A percentile compares a stretch with the other conserved stretches of the same genome.
phyloP scores from a whole-genome alignment of 2,797 vertebrate genomes.

The Rhinichthys osculus region DNA sequence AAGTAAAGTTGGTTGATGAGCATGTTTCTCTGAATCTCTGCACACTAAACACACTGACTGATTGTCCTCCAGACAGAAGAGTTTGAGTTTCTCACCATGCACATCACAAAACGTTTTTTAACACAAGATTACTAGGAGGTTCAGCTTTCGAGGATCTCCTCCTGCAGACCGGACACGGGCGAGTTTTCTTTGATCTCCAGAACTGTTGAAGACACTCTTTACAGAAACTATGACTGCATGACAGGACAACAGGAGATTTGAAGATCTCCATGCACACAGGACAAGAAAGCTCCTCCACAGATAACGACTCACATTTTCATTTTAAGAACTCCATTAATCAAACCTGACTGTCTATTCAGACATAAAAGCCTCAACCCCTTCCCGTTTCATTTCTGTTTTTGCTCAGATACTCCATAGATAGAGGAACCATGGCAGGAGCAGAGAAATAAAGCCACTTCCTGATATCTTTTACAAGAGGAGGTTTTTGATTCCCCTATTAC shows the following conservation, averaged over 20 bases:
- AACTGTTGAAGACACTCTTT: constrained; percentile 2
- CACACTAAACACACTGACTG: constrained; percentile 10
- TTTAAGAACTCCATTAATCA: background rate
- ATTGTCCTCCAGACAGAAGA: constrained; percentile 16
- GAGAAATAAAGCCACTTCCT: background rate
- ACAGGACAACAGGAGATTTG: background rate
- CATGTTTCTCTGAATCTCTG: constrained; percentile 9
- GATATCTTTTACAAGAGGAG: background rate
- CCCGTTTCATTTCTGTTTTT: background rate
- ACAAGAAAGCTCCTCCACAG: constrained; percentile 8
- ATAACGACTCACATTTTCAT: background rate
- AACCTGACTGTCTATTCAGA: background rate
- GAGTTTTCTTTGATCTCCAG: background rate
- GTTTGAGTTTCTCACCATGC: background rate
- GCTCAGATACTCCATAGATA: background rate
- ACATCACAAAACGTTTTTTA: background rate
- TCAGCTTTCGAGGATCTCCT: background rate
- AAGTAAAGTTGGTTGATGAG: background rate
- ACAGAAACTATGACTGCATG: constrained; percentile 7
- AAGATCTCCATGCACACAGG: constrained; percentile 2
- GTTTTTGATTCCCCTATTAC: background rate
- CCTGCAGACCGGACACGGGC: background rate
- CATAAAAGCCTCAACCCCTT: background rate
- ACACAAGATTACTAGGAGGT: background rate
- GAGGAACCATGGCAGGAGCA: background rate